These are phyloP conservation scores for Calephelis virginiensis DNA, from an alignment of 1,140 invertebrate species.

Conservation along the genomic window DNA sequence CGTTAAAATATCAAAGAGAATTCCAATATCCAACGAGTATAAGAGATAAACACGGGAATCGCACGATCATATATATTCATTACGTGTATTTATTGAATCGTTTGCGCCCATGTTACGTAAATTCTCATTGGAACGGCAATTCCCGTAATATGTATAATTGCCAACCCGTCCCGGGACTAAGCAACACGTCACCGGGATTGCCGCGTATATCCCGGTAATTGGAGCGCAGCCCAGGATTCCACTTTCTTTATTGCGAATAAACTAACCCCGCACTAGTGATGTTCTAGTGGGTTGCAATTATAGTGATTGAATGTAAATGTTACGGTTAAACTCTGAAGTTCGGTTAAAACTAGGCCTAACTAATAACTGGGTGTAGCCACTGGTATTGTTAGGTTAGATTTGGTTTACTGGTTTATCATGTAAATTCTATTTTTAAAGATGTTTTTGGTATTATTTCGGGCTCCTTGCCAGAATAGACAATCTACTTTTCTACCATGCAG, in stretches of 20 bases:
- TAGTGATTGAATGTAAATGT: background rate
- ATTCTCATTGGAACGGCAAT: conserved; percentile 30
- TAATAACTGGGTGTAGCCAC: no score
- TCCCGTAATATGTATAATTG: conserved; percentile 60
- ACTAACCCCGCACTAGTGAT: conserved; percentile 64
- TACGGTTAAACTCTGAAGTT: no score
- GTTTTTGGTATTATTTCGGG: no score
- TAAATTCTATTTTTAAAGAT: no score
- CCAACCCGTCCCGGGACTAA: conserved; percentile 42
- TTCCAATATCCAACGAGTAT: conserved; percentile 3
- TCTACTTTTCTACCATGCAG: no score
- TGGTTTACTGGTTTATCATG: no score
- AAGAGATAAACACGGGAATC: background rate
- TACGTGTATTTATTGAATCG: conserved; percentile 22
- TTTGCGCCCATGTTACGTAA: conserved; percentile 23
- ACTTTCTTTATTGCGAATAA: conserved; percentile 78
- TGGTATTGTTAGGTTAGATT: no score
- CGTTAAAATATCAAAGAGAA: background rate
- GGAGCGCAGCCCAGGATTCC: conserved; percentile 70
- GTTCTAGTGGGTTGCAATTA: conserved; percentile 43
- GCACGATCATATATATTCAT: conserved; percentile 14
- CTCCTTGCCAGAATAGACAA: no score
- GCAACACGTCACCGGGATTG: conserved; percentile 68
- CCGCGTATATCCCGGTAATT: conserved; percentile 75
- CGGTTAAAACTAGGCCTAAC: no score